phyloP scores from a whole-genome alignment of 1,140 invertebrate species.

The Drosophila simulans region DNA sequence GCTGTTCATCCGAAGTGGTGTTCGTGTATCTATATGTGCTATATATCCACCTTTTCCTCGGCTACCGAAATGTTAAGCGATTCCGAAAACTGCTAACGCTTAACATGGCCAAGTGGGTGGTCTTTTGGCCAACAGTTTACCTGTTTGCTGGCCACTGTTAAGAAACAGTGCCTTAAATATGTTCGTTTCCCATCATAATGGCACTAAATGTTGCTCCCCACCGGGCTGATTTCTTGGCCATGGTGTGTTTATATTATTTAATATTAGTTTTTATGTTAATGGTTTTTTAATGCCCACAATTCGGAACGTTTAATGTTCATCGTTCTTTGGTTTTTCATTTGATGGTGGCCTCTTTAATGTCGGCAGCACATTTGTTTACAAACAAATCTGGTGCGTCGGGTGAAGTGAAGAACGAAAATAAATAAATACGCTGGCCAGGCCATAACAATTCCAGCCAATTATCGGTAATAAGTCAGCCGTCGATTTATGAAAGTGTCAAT shows the following conservation, averaged over 20 bases:
- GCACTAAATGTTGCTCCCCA: conserved; percentile 15
- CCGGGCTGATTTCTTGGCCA: conserved; percentile 20
- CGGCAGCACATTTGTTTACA: conserved; percentile 75
- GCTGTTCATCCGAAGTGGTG: conserved; percentile 23
- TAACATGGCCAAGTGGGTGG: conserved; percentile 55
- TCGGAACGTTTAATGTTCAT: conserved; percentile 47
- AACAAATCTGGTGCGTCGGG: conserved; percentile 55
- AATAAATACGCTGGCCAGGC: conserved; percentile 48
- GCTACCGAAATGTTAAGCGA: conserved; percentile 15
- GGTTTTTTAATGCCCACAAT: conserved; percentile 64
- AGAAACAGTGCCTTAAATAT: conserved; percentile 9
- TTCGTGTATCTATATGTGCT: conserved; percentile 2
- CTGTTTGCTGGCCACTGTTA: conserved; percentile 47
- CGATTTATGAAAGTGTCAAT: conserved; percentile 81
- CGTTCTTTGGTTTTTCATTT: conserved; percentile 14
- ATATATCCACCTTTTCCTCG: conserved; percentile 4
- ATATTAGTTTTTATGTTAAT: conserved; percentile 67
- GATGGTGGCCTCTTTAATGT: conserved; percentile 59
- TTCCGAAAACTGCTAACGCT: conserved; percentile 59
- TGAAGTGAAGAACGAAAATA: conserved; percentile 27
- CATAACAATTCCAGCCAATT: conserved; percentile 75
- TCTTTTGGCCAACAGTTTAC: conserved; percentile 14
- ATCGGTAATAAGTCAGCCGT: conserved; percentile 75
- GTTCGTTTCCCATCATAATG: conserved; percentile 1
- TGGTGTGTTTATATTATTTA: conserved; percentile 62